Evolutionary conservation across 1,140 invertebrate species (phyloP).

Genomic region (Drosophila littoralis): DNA sequence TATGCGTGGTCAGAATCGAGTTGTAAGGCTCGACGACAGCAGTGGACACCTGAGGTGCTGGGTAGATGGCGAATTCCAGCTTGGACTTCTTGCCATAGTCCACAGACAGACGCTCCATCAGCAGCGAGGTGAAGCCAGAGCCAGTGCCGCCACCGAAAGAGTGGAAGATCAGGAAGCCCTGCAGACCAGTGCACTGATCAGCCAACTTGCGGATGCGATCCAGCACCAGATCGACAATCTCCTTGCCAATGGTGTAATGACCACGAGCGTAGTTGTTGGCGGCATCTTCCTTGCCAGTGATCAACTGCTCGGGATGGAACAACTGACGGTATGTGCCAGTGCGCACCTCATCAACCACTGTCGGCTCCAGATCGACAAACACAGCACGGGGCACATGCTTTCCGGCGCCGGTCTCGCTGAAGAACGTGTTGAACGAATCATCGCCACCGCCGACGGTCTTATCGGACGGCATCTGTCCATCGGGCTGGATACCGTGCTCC

Average conservation of each 20-base stretch:
- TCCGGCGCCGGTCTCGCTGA: constrained; percentile 94
- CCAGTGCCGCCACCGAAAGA: constrained; percentile 95
- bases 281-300: constrained; percentile 94
- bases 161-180: constrained; percentile 96
- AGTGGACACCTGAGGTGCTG: constrained; percentile 94
- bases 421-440: constrained; percentile 94
- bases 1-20: constrained; percentile 92
- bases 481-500: constrained; percentile 93
- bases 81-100: constrained; percentile 96
- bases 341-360: constrained; percentile 94
- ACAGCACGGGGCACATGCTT: constrained; percentile 94
- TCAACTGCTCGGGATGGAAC: constrained; percentile 94
- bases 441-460: constrained; percentile 89
- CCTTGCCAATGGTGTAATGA: constrained; percentile 96
- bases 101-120: constrained; percentile 95
- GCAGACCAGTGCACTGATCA: constrained; percentile 93
- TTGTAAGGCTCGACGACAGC: constrained; percentile 97
- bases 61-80: constrained; percentile 95
- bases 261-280: constrained; percentile 95
- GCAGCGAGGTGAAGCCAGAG: constrained; percentile 93
- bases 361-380: constrained; percentile 95
- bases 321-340: constrained; percentile 93
- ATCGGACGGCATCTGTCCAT: constrained; percentile 91
- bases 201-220: constrained; percentile 92
- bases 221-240: constrained; percentile 92